phyloP scores from a whole-genome alignment of 2,797 vertebrate genomes.

The Alfaro cultratus region DNA sequence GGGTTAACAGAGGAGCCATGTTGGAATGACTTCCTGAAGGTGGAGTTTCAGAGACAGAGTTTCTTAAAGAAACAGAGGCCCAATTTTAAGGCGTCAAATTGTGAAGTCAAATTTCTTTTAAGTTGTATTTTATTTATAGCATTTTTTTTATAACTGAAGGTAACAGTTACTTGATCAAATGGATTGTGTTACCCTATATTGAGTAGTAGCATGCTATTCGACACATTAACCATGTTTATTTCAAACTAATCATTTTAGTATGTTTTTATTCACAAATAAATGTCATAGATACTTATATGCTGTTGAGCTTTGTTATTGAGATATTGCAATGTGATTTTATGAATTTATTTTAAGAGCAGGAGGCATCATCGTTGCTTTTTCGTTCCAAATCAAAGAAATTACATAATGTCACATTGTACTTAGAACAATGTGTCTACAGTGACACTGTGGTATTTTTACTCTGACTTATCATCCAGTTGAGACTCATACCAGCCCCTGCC shows the following conservation, averaged over 20 bases:
- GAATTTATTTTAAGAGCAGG: neutral
- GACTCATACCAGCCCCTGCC: neutral
- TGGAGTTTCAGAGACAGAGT: no score
- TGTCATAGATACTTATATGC: neutral
- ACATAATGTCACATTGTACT: neutral
- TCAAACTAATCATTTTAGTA: neutral
- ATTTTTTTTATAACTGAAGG: no score
- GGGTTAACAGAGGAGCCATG: no score
- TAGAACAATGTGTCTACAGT: neutral
- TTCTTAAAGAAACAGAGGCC: no score
- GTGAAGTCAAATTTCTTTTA: no score
- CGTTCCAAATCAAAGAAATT: neutral
- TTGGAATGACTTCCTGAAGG: no score
- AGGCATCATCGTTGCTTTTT: neutral
- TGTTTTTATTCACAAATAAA: neutral
- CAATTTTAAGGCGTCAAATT: no score
- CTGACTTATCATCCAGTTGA: neutral
- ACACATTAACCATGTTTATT: neutral
- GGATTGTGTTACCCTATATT: neutral
- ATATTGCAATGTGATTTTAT: neutral
- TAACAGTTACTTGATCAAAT: no score
- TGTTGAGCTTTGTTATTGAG: neutral
- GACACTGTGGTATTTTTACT: neutral
- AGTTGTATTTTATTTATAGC: no score
- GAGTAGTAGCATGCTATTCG: neutral